Percentiles rank a stretch among this genome's conserved stretches.
Evolutionary conservation across 2,888 invertebrate species (phyloP).

Genomic region (Rambutsinella grinnellia): DNA sequence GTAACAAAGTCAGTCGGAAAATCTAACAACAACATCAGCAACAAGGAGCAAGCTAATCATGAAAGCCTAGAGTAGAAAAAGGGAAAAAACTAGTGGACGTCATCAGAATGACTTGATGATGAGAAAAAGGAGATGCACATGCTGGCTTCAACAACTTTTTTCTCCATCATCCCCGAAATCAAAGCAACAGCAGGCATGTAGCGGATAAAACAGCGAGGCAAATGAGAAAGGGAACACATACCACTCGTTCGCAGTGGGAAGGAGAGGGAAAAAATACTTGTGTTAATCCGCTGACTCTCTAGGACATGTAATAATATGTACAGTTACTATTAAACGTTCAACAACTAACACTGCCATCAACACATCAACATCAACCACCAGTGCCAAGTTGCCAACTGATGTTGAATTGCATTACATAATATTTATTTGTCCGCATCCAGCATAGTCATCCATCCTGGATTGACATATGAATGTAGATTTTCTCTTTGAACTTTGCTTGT

Average conservation of each 20-base stretch:
- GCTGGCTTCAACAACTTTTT: conserved; percentile 8
- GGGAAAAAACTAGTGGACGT: conserved; percentile 33
- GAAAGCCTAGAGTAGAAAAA: not conserved
- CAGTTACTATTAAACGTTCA: too few relatives aligned
- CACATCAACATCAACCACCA: too few relatives aligned
- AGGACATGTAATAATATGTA: too few relatives aligned
- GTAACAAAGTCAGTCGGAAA: too few relatives aligned
- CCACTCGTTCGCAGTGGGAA: not conserved
- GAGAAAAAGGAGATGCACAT: conserved; percentile 24
- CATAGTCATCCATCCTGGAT: not conserved
- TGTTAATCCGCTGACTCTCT: too few relatives aligned
- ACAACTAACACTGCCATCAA: too few relatives aligned
- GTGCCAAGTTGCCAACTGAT: not conserved
- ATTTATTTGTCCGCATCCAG: not conserved
- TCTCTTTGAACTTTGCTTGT: not conserved
- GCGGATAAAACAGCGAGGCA: not conserved
- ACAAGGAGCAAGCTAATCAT: conserved; percentile 20
- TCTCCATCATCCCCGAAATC: conserved; percentile 25
- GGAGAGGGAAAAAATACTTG: not conserved
- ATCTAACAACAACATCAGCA: conserved; percentile 1
- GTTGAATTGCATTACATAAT: not conserved
- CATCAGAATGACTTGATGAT: conserved; percentile 49
- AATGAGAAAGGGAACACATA: not conserved
- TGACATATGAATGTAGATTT: not conserved
- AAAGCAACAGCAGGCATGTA: conserved; percentile 33